phyloP scores from a whole-genome alignment of 2,797 vertebrate genomes.

The Buceros bicornis region DNA sequence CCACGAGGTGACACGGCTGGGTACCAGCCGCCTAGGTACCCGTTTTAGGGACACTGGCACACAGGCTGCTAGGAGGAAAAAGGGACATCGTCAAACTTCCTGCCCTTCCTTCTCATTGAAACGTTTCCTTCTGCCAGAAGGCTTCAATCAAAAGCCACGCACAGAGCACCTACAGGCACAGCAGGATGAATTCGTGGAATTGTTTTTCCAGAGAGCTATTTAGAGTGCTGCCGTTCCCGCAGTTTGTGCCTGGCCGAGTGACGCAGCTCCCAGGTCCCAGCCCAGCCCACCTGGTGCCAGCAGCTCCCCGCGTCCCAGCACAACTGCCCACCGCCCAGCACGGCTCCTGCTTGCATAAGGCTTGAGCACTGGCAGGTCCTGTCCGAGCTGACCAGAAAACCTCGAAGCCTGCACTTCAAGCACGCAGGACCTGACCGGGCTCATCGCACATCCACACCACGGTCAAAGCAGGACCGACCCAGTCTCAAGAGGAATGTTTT shows the following conservation, averaged over 20 bases:
- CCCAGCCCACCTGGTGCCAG: background rate
- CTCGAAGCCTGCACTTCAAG: background rate
- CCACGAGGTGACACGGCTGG: background rate
- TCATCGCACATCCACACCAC: rapidly evolving
- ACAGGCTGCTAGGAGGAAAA: background rate
- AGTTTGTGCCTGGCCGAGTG: background rate
- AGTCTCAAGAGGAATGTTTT: rapidly evolving
- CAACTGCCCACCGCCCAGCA: background rate
- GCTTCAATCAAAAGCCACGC: background rate
- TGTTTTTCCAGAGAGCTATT: background rate
- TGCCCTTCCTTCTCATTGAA: background rate
- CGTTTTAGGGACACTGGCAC: background rate
- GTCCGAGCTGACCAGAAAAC: background rate
- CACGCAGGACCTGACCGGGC: rapidly evolving
- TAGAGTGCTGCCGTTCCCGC: background rate
- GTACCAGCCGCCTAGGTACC: background rate
- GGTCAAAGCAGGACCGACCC: no score
- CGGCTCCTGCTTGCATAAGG: background rate
- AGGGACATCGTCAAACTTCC: background rate
- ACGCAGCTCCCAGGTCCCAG: background rate
- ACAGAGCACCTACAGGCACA: background rate
- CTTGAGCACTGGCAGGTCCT: background rate
- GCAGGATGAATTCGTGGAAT: background rate
- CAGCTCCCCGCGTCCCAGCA: background rate
- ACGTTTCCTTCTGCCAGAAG: background rate